These are phyloP conservation scores for Phallusia fumigata DNA, from an alignment of 23 tunicate species.

Conservation along the genomic window DNA sequence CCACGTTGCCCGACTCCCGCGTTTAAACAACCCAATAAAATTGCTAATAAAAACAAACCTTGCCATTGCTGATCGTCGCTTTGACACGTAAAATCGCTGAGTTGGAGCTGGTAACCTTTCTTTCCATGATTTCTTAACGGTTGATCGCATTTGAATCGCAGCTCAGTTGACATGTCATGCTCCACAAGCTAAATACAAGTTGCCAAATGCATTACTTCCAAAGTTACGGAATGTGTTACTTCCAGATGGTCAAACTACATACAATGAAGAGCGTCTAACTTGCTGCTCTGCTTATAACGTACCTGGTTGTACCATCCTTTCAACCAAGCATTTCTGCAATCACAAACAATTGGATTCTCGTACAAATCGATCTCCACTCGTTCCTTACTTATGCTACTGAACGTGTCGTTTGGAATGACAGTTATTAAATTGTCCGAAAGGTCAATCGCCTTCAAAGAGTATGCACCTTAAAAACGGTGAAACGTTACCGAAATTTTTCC, in stretches of 20 bases:
- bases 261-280: no score
- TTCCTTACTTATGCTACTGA: slow-evolving; percentile 33
- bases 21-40: no score
- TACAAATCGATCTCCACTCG: slow-evolving; percentile 47
- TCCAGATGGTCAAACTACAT: no score
- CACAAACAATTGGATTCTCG: slow-evolving; percentile 66
- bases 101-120: slow-evolving; percentile 20
- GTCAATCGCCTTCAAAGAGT: slow-evolving; percentile 28
- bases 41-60: slow-evolving; percentile 8
- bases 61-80: slow-evolving; percentile 49
- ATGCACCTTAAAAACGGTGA: slow-evolving; percentile 28
- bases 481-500: neutral
- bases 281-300: neutral
- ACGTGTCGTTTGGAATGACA: slow-evolving; percentile 31
- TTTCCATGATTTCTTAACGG: slow-evolving; percentile 60
- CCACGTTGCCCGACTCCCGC: no score
- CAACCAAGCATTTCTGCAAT: slow-evolving; percentile 50
- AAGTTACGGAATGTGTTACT: no score
- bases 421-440: slow-evolving; percentile 63
- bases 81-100: slow-evolving; percentile 42
- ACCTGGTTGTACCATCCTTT: slow-evolving; percentile 48
- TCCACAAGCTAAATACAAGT: slow-evolving; percentile 33
- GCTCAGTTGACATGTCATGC: slow-evolving; percentile 31
- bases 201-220: no score
- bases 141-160: slow-evolving; percentile 55